Evolutionary conservation across 1,140 invertebrate genomes (phyloP), one percentile per base, ranked within the genome.

Genomic region (Drusus annulatus): DNA sequence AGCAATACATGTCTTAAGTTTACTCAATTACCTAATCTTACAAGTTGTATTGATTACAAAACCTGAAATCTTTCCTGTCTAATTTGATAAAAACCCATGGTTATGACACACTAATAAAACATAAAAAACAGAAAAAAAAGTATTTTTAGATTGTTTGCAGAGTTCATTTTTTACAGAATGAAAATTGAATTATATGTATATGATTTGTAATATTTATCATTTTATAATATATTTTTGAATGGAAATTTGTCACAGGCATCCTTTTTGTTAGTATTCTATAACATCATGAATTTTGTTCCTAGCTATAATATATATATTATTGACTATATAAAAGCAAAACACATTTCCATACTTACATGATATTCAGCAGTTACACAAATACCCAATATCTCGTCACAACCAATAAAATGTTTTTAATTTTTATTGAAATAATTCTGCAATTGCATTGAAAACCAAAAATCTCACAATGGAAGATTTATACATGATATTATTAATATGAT

Each of bases 231-330:
- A 28, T 28, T 28, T 36, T 36, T 36, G 2, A 4, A 45, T 45
- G 36, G 8, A 13, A 45, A 45, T 45, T 45, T 13, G 36, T 45
- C 36, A 45, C 36, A 45, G 36, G 36, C 8, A 45, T 45, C 36
- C 36, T 45, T 8, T 45, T 45, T 36, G 31, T 36, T 45, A 13
- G 10, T 45, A 45, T 45, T 21, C 56, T 19, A 60, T 60, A 60
- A 60, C 56, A 23, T 21, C 23, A 60, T 60, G 56, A 60, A 60
- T 60, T 60, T 60, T 60, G 56, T 60, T 21, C 17, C 56, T 60
- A 60, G 56, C 56, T 60, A 60, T 21, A 60, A 60, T 60, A 60
- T 45, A 13, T 45, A 45, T 7, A 45, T 45, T 36, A 36, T 4
- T 36, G 54, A 58, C 54, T 58, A 58, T 19, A 58, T 58, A 58